Conservation (phyloP, 2,113 vertebrate genomes). For the Cariama cristata region DNA sequence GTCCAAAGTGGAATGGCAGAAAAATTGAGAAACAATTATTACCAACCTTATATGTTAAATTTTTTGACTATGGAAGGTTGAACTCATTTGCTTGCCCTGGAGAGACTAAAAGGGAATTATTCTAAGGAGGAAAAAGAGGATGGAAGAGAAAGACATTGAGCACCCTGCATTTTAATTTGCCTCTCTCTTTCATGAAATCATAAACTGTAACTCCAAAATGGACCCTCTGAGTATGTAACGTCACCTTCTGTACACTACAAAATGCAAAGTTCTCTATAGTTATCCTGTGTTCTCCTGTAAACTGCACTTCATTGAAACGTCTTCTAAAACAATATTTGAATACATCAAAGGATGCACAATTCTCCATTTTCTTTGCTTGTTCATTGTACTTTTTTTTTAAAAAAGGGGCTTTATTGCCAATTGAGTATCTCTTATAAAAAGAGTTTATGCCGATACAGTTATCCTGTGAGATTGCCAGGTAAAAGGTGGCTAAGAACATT, state of each 20-base stretch:
- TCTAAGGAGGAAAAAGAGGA: not conserved
- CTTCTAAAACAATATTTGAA: not conserved
- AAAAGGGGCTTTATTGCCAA: not conserved
- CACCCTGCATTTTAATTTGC: not conserved
- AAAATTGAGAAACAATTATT: not conserved
- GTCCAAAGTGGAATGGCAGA: not conserved
- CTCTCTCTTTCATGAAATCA: not conserved
- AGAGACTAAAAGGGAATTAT: not conserved
- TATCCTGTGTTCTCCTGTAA: not conserved
- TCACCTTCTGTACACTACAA: not conserved
- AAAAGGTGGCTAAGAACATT: not conserved
- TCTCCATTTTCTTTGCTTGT: not conserved
- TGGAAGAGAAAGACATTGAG: not conserved
- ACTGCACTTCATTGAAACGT: not conserved
- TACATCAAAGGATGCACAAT: not conserved
- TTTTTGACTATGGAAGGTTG: not conserved
- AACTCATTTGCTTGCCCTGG: fast-evolving
- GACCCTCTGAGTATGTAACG: not conserved
- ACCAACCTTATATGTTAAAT: not conserved
- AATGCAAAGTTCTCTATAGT: not conserved
- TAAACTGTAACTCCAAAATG: not conserved
- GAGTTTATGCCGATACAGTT: not conserved
- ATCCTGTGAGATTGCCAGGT: not conserved
- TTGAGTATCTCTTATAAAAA: not conserved
- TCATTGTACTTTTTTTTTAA: not conserved